Base-by-base conservation (phyloP, 1,140 invertebrate genomes). In the Steinernema khuongi region DNA sequence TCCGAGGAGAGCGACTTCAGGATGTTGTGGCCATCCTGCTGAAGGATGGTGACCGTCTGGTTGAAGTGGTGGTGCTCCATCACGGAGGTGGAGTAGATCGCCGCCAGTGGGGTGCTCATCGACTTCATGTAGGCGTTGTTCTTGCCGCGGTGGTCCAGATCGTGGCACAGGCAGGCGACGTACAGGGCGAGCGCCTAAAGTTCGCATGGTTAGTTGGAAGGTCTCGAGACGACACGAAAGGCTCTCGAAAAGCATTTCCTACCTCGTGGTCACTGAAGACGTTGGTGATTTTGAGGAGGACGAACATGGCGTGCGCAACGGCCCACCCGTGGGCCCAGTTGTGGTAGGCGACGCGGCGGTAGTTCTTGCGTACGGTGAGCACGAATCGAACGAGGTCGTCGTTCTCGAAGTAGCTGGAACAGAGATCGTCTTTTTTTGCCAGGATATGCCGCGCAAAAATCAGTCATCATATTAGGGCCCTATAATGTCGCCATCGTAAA, bases 121-220 rank as follows among this genome's bases (percentile, higher is more conserved):
- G 90, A 87, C 77, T 96, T 96, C 89, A 98, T 95, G 87, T 97
- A 98, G 31, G 86, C 83, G 67, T 85, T 85, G 72, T 96, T 98
- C 79, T 95, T 97, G 77, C 96, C 96, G 79, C 92, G 86, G 81
- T 93, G 92, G 87, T 98, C 95, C 77, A 97, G 89, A 88, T 97
- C 95, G 86, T 97, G 96, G 85, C 94, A 97, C 22, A 98, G 88
- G 83, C 94, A 96, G 43, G 94, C 94, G 76, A 98, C 94, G 81
- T 96, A 92, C 14, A 98, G 88, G 22, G 93, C 93, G 74, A 98
- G 87, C 82, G 93, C 94, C 88, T 97, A 92, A 71, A 94, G 81
- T 73, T 70, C 26, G 31, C 18, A 50, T 32, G n/a, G 32, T n/a
- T n/a, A n/a, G n/a, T n/a, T n/a, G n/a, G n/a, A n/a, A n/a, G n/a